phyloP scores from a whole-genome alignment of 2,888 invertebrate genomes.

The Pristionchus exspectatus region DNA sequence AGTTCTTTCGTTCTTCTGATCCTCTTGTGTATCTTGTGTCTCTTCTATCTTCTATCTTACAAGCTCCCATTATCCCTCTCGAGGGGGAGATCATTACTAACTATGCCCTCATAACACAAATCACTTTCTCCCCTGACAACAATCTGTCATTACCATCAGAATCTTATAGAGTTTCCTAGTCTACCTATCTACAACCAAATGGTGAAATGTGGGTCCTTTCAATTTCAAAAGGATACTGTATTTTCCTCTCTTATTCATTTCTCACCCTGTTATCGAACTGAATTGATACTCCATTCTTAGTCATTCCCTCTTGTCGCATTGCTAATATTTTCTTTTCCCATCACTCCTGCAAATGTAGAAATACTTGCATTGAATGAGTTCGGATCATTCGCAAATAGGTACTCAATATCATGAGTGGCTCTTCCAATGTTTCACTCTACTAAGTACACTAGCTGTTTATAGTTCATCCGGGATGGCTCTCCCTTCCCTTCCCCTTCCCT shows the following conservation, averaged over 20 bases:
- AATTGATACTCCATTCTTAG: slow-evolving; percentile 20
- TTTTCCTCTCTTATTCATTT: neutral
- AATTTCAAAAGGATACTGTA: slow-evolving; percentile 14
- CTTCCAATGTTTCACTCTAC: slow-evolving; percentile 9
- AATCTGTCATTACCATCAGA: neutral
- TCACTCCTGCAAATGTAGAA: neutral
- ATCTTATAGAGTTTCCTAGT: neutral
- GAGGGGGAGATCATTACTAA: neutral
- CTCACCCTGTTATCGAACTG: neutral
- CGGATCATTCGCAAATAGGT: neutral
- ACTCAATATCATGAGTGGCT: neutral
- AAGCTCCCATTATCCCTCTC: neutral
- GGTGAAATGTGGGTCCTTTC: neutral
- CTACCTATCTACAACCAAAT: neutral
- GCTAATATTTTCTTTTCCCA: neutral
- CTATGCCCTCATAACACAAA: neutral
- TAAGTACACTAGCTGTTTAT: slow-evolving; percentile 51
- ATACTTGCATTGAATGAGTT: neutral
- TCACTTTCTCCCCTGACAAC: neutral
- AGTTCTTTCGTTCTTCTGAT: slow-evolving; percentile 31
- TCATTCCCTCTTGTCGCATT: neutral
- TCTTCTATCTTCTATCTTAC: slow-evolving; percentile 19
- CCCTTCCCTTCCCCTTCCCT: neutral
- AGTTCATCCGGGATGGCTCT: slow-evolving; percentile 23
- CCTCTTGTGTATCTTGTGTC: neutral